phyloP scores from a whole-genome alignment of 2,113 vertebrate genomes.

The Petroica traversi region DNA sequence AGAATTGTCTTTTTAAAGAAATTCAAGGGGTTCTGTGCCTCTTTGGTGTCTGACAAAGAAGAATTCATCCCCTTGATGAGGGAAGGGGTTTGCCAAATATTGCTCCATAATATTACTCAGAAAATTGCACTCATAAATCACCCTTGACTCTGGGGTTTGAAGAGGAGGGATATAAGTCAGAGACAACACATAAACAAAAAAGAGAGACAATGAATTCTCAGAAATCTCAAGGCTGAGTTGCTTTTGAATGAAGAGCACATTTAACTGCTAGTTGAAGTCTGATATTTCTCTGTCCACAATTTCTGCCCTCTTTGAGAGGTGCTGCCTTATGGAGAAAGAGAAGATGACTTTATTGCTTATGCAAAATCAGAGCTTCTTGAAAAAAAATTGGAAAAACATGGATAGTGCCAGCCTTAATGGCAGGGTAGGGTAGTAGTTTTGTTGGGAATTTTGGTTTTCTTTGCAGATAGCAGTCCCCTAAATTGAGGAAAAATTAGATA shows the following conservation, averaged over 20 bases:
- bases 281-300: neutral
- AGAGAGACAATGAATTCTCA: neutral
- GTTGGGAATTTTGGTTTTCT: neutral
- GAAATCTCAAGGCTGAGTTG: neutral
- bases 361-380: neutral
- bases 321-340: neutral
- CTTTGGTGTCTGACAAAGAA: neutral
- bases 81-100: neutral
- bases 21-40: neutral
- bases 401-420: neutral
- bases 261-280: slow-evolving; percentile 3
- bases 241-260: neutral
- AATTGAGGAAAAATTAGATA: neutral
- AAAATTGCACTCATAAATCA: slow-evolving; percentile 38
- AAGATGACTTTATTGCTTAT: neutral
- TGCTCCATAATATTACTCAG: neutral
- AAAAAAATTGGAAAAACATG: neutral
- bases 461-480: neutral
- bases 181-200: neutral
- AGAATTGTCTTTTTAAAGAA: neutral
- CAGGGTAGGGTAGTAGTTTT: neutral
- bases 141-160: neutral
- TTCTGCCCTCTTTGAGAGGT: neutral
- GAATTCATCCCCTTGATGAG: neutral
- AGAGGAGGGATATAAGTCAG: slow-evolving; percentile 6